Percentiles rank a stretch among this genome's conserved stretches.
Evolutionary conservation across 2,888 invertebrate species (phyloP).

Genomic region (Hyposoter dolosus): DNA sequence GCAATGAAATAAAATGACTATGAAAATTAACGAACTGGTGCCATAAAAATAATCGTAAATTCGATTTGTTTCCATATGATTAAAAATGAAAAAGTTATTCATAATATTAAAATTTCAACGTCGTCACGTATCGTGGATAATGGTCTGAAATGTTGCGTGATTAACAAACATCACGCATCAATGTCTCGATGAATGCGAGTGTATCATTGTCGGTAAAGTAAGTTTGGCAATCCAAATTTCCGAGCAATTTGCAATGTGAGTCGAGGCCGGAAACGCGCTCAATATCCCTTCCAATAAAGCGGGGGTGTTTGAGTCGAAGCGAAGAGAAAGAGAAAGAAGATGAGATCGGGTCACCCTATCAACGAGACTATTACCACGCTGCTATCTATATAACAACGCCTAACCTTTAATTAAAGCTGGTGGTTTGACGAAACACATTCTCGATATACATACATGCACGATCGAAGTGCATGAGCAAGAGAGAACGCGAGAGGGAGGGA

Average conservation of each 20-base stretch:
- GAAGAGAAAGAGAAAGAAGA: slow-evolving; percentile 16
- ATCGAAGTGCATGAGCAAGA: slow-evolving; percentile 7
- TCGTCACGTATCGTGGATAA: background rate
- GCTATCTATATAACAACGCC: slow-evolving; percentile 58
- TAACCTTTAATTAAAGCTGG: slow-evolving; percentile 64
- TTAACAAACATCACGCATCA: background rate
- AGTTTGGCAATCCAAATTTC: slow-evolving; percentile 50
- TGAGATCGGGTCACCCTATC: slow-evolving; percentile 37
- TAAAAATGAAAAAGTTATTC: background rate
- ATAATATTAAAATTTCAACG: background rate
- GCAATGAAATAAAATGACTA: background rate
- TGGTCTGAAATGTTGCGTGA: background rate
- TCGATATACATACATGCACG: slow-evolving; percentile 17
- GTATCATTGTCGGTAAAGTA: slow-evolving; percentile 14
- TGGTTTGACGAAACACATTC: slow-evolving; percentile 57
- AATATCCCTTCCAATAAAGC: slow-evolving; percentile 62
- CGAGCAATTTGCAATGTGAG: slow-evolving; percentile 48
- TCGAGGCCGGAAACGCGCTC: slow-evolving; percentile 63
- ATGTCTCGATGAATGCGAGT: background rate
- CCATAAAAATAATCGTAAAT: no score
- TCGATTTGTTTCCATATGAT: no score
- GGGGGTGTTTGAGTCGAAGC: slow-evolving; percentile 35
- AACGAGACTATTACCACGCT: slow-evolving; percentile 29
- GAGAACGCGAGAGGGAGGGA: background rate
- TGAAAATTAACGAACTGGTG: no score